Conservation (phyloP, 2,888 invertebrate genomes). For the Sarcophaga variegata region DNA sequence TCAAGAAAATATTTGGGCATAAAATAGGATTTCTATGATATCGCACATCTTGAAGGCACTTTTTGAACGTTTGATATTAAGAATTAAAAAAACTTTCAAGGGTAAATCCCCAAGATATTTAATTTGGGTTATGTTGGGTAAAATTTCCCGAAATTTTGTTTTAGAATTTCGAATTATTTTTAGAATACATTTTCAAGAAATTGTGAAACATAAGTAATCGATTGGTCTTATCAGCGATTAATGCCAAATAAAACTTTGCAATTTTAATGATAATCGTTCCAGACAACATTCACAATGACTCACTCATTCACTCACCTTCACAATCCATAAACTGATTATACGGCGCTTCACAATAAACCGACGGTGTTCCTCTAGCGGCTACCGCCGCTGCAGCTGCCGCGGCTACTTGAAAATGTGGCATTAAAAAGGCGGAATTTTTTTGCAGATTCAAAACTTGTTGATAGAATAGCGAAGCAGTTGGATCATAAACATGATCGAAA, state of each 20-base stretch:
- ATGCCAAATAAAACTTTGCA: too few relatives aligned
- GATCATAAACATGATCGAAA: slow-evolving; percentile 76
- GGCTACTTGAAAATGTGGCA: slow-evolving; percentile 78
- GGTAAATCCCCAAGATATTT: too few relatives aligned
- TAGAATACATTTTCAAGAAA: neutral
- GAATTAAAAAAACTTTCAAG: too few relatives aligned
- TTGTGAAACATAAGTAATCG: neutral
- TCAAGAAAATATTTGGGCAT: too few relatives aligned
- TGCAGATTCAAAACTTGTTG: slow-evolving; percentile 78
- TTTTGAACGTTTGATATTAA: too few relatives aligned
- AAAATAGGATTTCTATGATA: too few relatives aligned
- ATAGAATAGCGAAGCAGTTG: slow-evolving; percentile 77
- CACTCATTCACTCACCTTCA: slow-evolving; percentile 75
- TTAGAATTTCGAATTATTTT: neutral
- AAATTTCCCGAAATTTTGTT: too few relatives aligned
- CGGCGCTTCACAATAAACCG: slow-evolving; percentile 77
- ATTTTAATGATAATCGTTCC: too few relatives aligned
- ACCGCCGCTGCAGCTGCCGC: slow-evolving; percentile 75
- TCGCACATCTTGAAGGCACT: too few relatives aligned
- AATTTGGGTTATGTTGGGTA: too few relatives aligned
- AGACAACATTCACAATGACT: too few relatives aligned
- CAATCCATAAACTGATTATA: slow-evolving; percentile 78
- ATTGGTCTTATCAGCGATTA: neutral
- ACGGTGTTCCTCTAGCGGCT: slow-evolving; percentile 73
- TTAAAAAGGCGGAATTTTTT: slow-evolving; percentile 76